These are phyloP conservation scores for Peromyscus maniculatus DNA, from an alignment of 2,113 vertebrate genomes.

Conservation along the genomic window DNA sequence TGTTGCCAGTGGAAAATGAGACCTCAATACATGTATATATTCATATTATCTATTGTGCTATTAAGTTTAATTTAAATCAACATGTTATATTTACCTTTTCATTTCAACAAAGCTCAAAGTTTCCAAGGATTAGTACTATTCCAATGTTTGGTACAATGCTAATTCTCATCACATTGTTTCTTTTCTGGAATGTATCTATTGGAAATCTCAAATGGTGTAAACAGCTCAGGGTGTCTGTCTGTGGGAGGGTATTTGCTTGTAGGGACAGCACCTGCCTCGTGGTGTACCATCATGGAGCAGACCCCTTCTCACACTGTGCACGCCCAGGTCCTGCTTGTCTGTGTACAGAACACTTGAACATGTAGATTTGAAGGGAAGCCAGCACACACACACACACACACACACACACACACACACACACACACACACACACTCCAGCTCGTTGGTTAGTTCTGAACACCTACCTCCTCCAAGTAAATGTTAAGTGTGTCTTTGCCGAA, in stretches of 20 bases:
- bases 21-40: neutral
- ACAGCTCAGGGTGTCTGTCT: neutral
- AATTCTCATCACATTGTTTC: neutral
- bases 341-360: neutral
- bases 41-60: neutral
- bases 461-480: conserved; percentile 87
- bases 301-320: neutral
- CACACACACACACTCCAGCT: neutral
- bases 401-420: no score
- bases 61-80: neutral
- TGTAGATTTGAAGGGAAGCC: neutral
- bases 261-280: neutral
- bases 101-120: neutral
- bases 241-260: neutral
- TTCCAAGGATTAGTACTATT: neutral
- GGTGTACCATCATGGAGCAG: neutral
- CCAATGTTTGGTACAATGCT: neutral
- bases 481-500: conserved; percentile 75
- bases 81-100: neutral
- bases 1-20: neutral
- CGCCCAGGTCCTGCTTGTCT: neutral
- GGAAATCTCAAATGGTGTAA: neutral
- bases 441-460: neutral
- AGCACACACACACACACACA: neutral
- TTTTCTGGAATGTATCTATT: neutral